Percentiles rank a stretch among this genome's conserved stretches.
Conservation (phyloP, 2,888 invertebrate species). For the Brachyptera putata region DNA sequence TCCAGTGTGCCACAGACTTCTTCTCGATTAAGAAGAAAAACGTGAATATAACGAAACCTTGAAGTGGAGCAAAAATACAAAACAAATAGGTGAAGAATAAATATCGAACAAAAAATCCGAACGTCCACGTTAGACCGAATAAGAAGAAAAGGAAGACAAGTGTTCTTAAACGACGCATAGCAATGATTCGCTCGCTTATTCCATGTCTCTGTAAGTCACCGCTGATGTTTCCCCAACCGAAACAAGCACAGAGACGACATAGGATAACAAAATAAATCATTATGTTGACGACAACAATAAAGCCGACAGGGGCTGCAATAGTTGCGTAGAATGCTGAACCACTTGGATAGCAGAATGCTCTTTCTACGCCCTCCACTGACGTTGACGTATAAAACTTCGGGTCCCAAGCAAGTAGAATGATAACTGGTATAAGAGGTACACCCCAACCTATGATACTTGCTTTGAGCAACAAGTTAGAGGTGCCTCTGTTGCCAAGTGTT, state of each 20-base stretch:
- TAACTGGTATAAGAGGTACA: conserved; percentile 53
- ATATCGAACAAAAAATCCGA: conserved; percentile 51
- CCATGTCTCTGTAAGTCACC: neutral
- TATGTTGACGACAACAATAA: conserved; percentile 10
- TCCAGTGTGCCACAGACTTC: conserved; percentile 52
- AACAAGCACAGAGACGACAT: conserved; percentile 35
- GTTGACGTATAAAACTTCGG: conserved; percentile 48
- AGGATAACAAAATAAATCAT: conserved; percentile 1
- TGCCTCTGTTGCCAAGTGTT: conserved; percentile 57
- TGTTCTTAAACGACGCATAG: conserved; percentile 3
- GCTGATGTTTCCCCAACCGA: neutral
- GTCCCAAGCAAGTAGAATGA: conserved; percentile 46
- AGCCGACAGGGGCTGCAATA: conserved; percentile 3
- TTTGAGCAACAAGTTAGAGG: conserved; percentile 59
- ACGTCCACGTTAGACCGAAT: conserved; percentile 58
- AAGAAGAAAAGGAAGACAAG: conserved; percentile 55
- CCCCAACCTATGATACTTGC: conserved; percentile 62
- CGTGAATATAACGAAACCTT: conserved; percentile 58
- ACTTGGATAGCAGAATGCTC: conserved; percentile 14
- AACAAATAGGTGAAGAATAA: conserved; percentile 57
- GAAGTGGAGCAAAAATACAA: conserved; percentile 58
- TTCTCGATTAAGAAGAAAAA: conserved; percentile 58
- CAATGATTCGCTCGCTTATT: neutral
- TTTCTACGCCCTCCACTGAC: conserved; percentile 33
- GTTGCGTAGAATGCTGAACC: conserved; percentile 6